phyloP scores from a whole-genome alignment of 2,113 vertebrate genomes.

The Copsychus sechellarum region DNA sequence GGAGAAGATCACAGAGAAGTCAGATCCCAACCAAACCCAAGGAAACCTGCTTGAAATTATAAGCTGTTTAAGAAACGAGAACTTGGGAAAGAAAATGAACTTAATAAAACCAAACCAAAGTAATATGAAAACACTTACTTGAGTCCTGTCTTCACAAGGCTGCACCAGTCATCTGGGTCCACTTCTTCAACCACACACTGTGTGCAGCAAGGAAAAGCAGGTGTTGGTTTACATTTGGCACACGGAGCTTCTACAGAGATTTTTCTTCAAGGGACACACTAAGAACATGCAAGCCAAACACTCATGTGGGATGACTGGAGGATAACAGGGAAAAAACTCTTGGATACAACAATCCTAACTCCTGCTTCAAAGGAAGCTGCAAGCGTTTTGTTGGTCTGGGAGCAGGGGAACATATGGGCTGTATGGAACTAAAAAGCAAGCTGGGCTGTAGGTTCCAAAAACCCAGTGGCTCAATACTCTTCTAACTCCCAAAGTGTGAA shows the following conservation, averaged over 20 bases:
- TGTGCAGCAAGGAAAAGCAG: background rate
- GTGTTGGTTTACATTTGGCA: background rate
- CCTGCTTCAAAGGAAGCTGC: background rate
- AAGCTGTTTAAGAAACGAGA: background rate
- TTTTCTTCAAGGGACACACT: background rate
- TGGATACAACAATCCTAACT: background rate
- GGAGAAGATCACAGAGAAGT: slow-evolving; percentile 2
- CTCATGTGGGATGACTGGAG: background rate
- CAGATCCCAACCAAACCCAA: background rate
- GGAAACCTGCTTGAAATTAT: background rate
- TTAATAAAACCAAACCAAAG: background rate
- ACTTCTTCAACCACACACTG: slow-evolving; percentile 77
- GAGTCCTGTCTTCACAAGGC: slow-evolving; percentile 86
- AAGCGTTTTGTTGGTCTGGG: background rate
- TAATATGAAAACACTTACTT: slow-evolving; percentile 70
- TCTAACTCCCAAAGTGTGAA: background rate
- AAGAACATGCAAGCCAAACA: background rate
- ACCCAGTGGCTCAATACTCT: background rate
- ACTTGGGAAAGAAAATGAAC: background rate
- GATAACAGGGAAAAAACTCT: background rate
- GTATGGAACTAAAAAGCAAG: background rate
- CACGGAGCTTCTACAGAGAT: background rate
- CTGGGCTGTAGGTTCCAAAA: background rate
- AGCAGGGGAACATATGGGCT: background rate
- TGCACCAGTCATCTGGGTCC: slow-evolving; percentile 83